Base-by-base conservation (phyloP, 1,140 invertebrate genomes). In the Trinorchestia longiramus region DNA sequence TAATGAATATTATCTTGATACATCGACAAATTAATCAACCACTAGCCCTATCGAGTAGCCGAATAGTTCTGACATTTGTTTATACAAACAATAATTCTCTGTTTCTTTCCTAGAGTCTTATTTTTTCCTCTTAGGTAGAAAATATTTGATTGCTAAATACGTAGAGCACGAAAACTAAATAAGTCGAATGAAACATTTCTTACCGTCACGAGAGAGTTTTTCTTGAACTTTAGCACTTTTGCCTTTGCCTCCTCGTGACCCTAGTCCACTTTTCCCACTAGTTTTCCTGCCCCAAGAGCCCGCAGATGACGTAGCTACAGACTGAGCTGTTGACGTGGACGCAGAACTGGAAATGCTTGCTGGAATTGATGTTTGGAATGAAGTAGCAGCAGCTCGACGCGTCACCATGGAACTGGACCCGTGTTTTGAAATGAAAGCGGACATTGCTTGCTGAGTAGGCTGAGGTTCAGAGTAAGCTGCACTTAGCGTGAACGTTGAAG, bases 201-300 rank as follows among this genome's bases (percentile, higher is more conserved):
- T 47, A 96, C 53, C 94, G 96, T 95, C 87, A 88, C 87, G 44
- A 95, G 96, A 94, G 42, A 96, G 95, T 44, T 95, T 77, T n/a
- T 94, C 94, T 47, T 96, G 95, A 43, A 95, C 96, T 43, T 87
- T 96, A 95, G 96, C 91, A 90, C 96, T 95, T 92, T 96, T 96
- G 44, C 96, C 96, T 87, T 91, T 94, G 36, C 95, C 94, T 42
- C 96, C 87, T 95, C 77, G 45, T 43, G 92, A 62, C 96, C 96
- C 77, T 95, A 53, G 92, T 96, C 96, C 8, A 96, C 53, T 15
- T 95, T 87, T 57, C 43, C 96, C 96, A 95, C 95, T 95, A 77
- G 90, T n/a, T 95, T 96, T 96, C 44, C 91, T 43, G 36, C 96
- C 15, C 45, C 87, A 53, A 0, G 92, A 47, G 77, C 95, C 3